Evolutionary conservation across 37 sponge, comb jelly and placozoan species (phyloP), one percentile per base, ranked within the genome.

Genomic region (Eunapius fragilis): DNA sequence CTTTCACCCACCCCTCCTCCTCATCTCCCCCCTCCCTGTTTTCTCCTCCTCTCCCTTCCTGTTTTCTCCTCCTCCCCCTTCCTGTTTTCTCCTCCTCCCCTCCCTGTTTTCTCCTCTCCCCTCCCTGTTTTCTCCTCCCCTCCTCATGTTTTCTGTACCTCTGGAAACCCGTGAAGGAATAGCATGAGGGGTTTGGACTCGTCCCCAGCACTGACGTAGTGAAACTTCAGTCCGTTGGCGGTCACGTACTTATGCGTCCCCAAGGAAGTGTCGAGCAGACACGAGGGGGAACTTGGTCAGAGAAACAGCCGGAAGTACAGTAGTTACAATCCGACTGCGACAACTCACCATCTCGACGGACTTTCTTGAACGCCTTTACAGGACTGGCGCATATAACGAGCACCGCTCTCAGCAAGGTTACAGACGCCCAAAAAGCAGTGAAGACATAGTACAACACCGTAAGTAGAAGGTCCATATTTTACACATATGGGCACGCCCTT

Each of bases 151-250:
- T 19, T 11, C 58, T 19, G 6, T 58, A 91, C 91, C 87, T 93
- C 93, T 36, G 93, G 93, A 70, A 93, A 93, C 3, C 93, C 93
- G 78, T 93, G 93, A 26, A 93, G 84, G 37, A 93, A 83, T 36
- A 93, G 79, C 93, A 93, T 93, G 72, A 93, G 80, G 31, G 93
- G 93, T 33, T 89, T 89, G 17, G 79, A 68, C 33, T 71, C 73
- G 37, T 86, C 84, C 35, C 93, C 93, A 77, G 71, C 76, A 28
- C 72, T 67, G 22, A 92, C 93, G 78, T 68, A 92, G 81, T 92
- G 93, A 69, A 92, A 88, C 89, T 92, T 92, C 71, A 92, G 75
- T 2, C 89, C 86, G 82, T 92, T 92, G 68, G 89, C 93, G 35
- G 70, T 85, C 36, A 92, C 78, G 67, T 87, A 92, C 72, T 88